A percentile compares a stretch with the other conserved stretches of the same genome.
Evolutionary conservation across 1,140 invertebrate species (phyloP).

Genomic region (Pseudomyrmex gracilis): DNA sequence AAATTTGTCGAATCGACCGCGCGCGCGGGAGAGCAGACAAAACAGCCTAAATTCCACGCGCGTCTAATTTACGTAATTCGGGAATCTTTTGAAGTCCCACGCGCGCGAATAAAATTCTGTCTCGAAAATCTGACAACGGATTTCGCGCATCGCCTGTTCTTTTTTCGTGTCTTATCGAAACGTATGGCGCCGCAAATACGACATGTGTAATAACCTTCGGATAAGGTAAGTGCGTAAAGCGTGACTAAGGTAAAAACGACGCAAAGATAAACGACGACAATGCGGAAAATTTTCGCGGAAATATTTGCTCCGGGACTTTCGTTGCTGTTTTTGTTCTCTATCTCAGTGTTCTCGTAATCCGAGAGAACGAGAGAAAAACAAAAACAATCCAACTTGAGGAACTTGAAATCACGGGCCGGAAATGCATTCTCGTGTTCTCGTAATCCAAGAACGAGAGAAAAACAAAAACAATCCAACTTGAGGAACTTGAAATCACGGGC

Average conservation of each 20-base stretch:
- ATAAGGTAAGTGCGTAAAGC: background rate
- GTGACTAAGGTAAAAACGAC: no score
- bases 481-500: constrained; percentile 36
- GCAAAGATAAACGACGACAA: background rate
- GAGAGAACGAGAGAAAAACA: constrained; percentile 38
- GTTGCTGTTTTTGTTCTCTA: constrained; percentile 13
- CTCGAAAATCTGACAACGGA: constrained; percentile 56
- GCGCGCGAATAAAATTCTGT: constrained; percentile 42
- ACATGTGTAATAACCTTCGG: background rate
- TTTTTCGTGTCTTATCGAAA: constrained; percentile 47
- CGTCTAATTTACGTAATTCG: constrained; percentile 65
- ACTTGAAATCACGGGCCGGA: constrained; percentile 24
- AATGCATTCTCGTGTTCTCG: constrained; percentile 38
- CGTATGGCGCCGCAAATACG: background rate
- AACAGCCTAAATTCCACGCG: constrained; percentile 55
- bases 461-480: constrained; percentile 56
- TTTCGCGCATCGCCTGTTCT: constrained; percentile 18
- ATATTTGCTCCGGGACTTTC: background rate
- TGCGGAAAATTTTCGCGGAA: constrained; percentile 2
- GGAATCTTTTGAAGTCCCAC: constrained; percentile 59
- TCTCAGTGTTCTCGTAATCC: background rate
- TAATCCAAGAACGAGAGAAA: constrained; percentile 31
- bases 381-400: constrained; percentile 59
- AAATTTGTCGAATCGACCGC: no score
- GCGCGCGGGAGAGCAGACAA: constrained; percentile 54